phyloP scores from a whole-genome alignment of 64 coral and sea anemone species.

The Montipora cactus region DNA sequence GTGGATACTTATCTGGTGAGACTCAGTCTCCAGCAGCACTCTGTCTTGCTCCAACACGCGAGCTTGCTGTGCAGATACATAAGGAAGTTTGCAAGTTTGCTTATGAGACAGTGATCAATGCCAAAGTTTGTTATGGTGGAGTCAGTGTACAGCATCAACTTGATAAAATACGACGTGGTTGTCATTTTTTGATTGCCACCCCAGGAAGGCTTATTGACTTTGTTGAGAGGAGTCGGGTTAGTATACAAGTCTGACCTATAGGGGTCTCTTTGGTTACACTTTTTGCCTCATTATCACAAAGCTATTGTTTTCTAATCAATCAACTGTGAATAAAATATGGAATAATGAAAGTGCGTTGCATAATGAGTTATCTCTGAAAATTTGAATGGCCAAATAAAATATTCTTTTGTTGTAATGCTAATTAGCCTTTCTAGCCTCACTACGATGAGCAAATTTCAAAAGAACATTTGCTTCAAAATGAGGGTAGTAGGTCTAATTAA shows the following conservation, averaged over 20 bases:
- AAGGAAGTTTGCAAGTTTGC: constrained; percentile 88
- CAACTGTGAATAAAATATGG: no score
- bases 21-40: constrained; percentile 81
- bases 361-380: no score
- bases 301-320: no score
- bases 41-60: constrained; percentile 92
- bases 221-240: constrained; percentile 70
- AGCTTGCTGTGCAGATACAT: constrained; percentile 89
- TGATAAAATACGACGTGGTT: constrained; percentile 74
- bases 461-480: no score
- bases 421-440: no score
- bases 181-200: constrained; percentile 89
- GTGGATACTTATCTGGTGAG: constrained; percentile 67
- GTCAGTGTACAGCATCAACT: constrained; percentile 86
- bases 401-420: no score
- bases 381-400: no score
- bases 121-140: constrained; percentile 90
- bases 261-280: no score
- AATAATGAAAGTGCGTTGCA: no score
- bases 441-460: no score
- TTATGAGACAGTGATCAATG: constrained; percentile 67
- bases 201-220: constrained; percentile 95
- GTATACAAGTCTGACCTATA: background rate
- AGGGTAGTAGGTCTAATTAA: no score
- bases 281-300: no score